phyloP scores from a whole-genome alignment of 2,797 vertebrate genomes.

The Jordanella pulchra region DNA sequence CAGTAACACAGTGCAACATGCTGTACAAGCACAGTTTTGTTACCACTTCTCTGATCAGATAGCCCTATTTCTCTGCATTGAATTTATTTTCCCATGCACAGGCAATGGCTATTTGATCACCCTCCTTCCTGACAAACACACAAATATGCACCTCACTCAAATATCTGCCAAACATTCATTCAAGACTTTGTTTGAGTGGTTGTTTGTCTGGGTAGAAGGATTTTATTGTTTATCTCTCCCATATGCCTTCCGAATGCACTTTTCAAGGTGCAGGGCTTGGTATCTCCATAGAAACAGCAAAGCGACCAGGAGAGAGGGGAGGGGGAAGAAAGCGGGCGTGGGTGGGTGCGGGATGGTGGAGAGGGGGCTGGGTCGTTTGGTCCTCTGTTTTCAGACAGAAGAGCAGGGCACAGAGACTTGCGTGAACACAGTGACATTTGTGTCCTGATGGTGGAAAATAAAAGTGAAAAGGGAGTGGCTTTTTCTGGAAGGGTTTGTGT shows the following conservation, averaged over 20 bases:
- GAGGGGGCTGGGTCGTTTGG: conserved; percentile 8
- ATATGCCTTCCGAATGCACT: conserved; percentile 75
- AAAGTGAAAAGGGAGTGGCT: conserved; percentile 49
- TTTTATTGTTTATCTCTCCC: conserved; percentile 74
- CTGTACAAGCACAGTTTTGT: conserved; percentile 51
- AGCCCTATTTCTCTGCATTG: conserved; percentile 57
- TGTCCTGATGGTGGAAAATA: conserved; percentile 14
- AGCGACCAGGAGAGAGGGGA: conserved; percentile 66
- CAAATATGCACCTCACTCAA: conserved; percentile 22
- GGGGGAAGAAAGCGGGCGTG: conserved; percentile 39
- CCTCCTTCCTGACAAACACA: conserved; percentile 49
- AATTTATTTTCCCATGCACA: conserved; percentile 71
- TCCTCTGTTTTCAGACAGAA: conserved; percentile 44
- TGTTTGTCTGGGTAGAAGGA: conserved; percentile 69
- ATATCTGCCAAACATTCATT: conserved; percentile 40
- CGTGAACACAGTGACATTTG: conserved; percentile 66
- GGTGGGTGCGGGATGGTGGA: conserved; percentile 35
- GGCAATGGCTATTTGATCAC: conserved; percentile 65
- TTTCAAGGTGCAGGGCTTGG: conserved; percentile 84
- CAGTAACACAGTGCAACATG: conserved; percentile 14
- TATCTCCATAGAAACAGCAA: conserved; percentile 82
- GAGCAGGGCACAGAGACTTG: conserved; percentile 40
- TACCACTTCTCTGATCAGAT: conserved; percentile 50
- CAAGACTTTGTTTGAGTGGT: conserved; percentile 57
- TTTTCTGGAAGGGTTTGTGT: conserved; percentile 23